Percentiles rank a stretch among this genome's conserved stretches.
Conservation (phyloP, 2,888 invertebrate species). For the Idaea aversata region DNA sequence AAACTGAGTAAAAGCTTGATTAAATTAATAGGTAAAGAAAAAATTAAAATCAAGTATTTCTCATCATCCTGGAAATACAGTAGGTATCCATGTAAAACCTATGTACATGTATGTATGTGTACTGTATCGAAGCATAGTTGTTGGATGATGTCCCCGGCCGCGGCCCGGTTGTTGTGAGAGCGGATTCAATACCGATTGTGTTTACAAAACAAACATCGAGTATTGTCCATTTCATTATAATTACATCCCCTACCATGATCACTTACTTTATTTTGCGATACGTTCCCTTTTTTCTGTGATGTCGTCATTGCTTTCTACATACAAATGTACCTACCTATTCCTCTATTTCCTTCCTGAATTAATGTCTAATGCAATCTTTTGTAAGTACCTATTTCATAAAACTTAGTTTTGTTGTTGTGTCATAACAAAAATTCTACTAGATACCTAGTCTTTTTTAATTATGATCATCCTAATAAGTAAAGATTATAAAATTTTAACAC, state of each 20-base stretch:
- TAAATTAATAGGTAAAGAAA: too few relatives aligned
- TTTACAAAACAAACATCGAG: conserved; percentile 53
- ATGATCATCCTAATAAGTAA: too few relatives aligned
- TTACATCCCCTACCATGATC: conserved; percentile 37
- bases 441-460: too few relatives aligned
- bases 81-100: neutral
- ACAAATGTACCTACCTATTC: too few relatives aligned
- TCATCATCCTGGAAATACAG: neutral
- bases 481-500: too few relatives aligned
- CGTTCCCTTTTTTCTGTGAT: too few relatives aligned
- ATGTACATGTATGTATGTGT: neutral
- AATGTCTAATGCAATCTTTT: too few relatives aligned
- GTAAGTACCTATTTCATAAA: too few relatives aligned
- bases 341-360: too few relatives aligned
- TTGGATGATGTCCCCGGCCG: conserved; percentile 27
- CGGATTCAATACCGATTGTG: conserved; percentile 34
- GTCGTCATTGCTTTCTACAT: neutral
- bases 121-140: conserved; percentile 43
- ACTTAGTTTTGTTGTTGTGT: too few relatives aligned
- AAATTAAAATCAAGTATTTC: neutral
- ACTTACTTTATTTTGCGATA: neutral
- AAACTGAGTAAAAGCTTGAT: too few relatives aligned
- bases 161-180: conserved; percentile 43
- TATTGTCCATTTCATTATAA: conserved; percentile 38
- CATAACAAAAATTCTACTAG: too few relatives aligned